Base-by-base conservation (phyloP, 2,113 vertebrate genomes). In the Melanocharis versteri region DNA sequence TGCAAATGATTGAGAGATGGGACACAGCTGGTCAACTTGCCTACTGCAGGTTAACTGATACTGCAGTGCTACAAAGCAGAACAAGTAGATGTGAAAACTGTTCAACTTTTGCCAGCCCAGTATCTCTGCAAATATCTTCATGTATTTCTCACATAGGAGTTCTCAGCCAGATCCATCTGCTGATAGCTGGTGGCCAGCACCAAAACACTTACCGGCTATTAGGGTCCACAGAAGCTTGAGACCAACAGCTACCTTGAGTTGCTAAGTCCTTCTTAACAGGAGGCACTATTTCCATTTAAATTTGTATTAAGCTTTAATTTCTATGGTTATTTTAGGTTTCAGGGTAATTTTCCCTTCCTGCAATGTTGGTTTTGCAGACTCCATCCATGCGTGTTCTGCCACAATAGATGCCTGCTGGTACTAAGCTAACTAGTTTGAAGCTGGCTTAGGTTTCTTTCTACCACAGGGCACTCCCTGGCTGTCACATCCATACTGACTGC, bases 401-500 rank as follows among this genome's bases (percentile, higher is more conserved):
- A 47, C 40, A 16, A 27, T 44, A 48, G 56, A 57, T 45, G 35
- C 33, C 53, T 84, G 44, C 56, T 45, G 21, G 27, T 51, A 23
- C 75, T 19, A 33, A 61, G 54, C 45, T 69, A 65, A 45, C 60
- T 53, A 56, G 69, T 75, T 47, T 30, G 75, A 80, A 70, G 15
- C 33, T 71, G 80, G 72, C 71, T 96, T 90, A 64, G 12, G n/a
- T 85, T 89, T 94, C 76, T 56, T 83, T 68, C 72, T 56, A 86
- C 76, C 92, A 87, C 45, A 30, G 65, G 53, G 61, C 53, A 72
- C 47, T 95, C 83, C 51, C 48, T 78, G 83, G 60, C 91, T 96
- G 94, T 96, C 94, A 94, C 72, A 89, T 96, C 26, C 81, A 45
- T 78, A 6, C 65, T 95, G 72, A 26, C 87, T 91, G 81, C 70